A percentile compares a stretch with the other conserved stretches of the same genome.
Conservation (phyloP, 1,140 invertebrate species). For the Diplogasteroides magnus region DNA sequence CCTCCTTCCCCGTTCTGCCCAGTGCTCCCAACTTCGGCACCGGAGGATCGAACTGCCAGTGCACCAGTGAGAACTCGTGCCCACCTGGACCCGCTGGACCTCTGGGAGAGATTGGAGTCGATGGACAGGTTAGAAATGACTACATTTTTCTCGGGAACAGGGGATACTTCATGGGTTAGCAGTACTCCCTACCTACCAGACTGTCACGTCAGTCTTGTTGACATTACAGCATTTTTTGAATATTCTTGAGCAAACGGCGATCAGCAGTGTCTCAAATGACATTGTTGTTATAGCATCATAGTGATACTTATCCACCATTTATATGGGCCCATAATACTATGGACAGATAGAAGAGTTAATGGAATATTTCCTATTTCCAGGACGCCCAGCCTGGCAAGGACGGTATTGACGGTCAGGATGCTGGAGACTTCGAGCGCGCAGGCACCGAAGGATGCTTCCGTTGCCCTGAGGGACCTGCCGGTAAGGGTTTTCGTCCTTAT, state of each 20-base stretch:
- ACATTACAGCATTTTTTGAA: no score
- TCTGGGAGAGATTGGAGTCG: conserved; percentile 32
- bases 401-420: conserved; percentile 37
- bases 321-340: no score
- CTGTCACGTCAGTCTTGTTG: no score
- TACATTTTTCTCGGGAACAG: no score
- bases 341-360: no score
- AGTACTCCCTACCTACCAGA: no score
- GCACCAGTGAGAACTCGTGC: conserved; percentile 40
- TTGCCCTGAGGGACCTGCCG: conserved; percentile 39
- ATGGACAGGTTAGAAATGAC: conserved; percentile 20
- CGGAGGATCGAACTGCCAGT: conserved; percentile 34
- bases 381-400: conserved; percentile 34
- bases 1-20: not conserved
- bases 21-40: not conserved
- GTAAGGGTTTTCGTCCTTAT: no score
- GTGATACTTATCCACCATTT: no score
- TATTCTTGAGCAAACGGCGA: no score
- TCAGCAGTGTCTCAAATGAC: no score
- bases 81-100: conserved; percentile 38
- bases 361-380: conserved; percentile 8
- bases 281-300: no score
- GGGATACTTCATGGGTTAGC: no score
- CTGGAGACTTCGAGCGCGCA: conserved; percentile 32
- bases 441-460: conserved; percentile 39